These are phyloP conservation scores for Clarias macrocephalus DNA, from an alignment of 2,113 vertebrate species.

Conservation along the genomic window DNA sequence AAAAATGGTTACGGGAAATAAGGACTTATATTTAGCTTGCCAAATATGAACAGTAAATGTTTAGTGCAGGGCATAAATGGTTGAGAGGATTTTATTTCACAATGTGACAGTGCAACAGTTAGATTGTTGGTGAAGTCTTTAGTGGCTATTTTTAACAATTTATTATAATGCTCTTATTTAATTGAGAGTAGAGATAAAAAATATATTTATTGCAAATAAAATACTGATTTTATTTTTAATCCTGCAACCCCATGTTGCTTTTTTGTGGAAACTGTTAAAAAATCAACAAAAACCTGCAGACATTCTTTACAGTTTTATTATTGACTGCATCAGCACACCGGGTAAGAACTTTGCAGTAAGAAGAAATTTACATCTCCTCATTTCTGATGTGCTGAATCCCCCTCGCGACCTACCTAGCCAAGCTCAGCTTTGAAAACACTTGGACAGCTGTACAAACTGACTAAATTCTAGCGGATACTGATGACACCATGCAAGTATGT, in stretches of 20 bases:
- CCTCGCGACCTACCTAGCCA: neutral
- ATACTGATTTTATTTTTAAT: neutral
- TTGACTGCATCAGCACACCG: neutral
- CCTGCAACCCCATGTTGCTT: neutral
- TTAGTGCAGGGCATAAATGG: neutral
- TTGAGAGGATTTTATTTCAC: neutral
- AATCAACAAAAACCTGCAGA: neutral
- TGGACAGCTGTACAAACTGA: neutral
- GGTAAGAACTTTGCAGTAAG: neutral
- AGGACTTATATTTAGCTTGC: neutral
- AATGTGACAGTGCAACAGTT: neutral
- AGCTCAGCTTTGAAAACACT: neutral
- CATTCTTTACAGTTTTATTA: neutral
- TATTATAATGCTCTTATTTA: neutral
- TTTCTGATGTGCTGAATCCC: neutral
- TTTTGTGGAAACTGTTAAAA: neutral
- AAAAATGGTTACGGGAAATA: neutral
- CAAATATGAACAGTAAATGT: neutral
- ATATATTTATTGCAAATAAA: neutral
- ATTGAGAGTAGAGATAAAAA: neutral
- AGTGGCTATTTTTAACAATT: neutral
- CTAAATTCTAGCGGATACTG: neutral
- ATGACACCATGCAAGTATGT: neutral
- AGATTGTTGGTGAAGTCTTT: neutral
- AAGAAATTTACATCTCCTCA: neutral